phyloP scores from a whole-genome alignment of 1,140 invertebrate species.

The Battus philenor region DNA sequence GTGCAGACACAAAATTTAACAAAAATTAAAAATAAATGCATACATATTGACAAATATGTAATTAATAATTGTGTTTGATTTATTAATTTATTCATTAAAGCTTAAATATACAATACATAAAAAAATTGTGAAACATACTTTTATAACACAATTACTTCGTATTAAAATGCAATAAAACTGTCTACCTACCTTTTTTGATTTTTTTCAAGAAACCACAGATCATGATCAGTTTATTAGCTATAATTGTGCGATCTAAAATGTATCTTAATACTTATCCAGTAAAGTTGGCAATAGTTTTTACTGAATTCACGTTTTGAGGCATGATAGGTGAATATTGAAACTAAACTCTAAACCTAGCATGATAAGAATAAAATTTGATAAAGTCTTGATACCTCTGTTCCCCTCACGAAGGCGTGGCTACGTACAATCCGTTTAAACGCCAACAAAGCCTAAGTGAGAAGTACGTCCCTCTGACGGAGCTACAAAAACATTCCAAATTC shows the following conservation, averaged over 20 bases:
- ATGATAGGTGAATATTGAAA: slow-evolving; percentile 1
- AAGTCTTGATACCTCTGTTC: background rate
- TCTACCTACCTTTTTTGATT: background rate
- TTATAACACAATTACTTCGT: too few relatives aligned
- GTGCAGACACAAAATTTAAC: too few relatives aligned
- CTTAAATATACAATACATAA: too few relatives aligned
- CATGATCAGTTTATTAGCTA: slow-evolving; percentile 7
- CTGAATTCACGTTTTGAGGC: background rate
- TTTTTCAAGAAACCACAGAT: slow-evolving; percentile 11
- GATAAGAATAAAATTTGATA: background rate
- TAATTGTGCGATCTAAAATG: background rate
- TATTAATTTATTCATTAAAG: too few relatives aligned
- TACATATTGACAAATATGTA: too few relatives aligned
- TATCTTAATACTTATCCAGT: background rate
- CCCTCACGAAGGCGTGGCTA: slow-evolving; percentile 14
- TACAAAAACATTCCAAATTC: slow-evolving; percentile 22
- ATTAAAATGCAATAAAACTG: too few relatives aligned
- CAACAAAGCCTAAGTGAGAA: slow-evolving; percentile 29
- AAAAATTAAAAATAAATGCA: too few relatives aligned
- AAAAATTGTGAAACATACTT: too few relatives aligned
- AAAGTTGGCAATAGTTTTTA: too few relatives aligned
- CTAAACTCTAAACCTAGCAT: background rate
- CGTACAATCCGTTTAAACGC: slow-evolving; percentile 23
- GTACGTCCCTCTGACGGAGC: slow-evolving; percentile 36
- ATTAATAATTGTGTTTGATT: too few relatives aligned